phyloP scores from a whole-genome alignment of 2,113 vertebrate genomes.

The Hemiscyllium ocellatum region DNA sequence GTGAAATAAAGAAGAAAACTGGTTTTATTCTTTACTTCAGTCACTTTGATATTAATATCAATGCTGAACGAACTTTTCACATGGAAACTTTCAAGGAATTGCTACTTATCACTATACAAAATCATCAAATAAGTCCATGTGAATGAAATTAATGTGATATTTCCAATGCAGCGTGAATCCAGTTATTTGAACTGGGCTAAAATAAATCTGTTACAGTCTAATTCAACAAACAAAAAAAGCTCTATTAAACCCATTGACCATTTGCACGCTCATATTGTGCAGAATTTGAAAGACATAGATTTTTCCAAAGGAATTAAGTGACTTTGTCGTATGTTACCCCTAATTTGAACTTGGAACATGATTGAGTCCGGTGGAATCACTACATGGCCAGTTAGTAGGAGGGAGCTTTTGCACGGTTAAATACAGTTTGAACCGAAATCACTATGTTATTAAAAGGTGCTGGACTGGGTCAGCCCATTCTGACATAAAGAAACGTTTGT shows the following conservation, averaged over 20 bases:
- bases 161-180: not conserved
- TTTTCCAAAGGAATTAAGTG: not conserved
- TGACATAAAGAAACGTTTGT: too few relatives aligned
- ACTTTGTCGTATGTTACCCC: not conserved
- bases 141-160: not conserved
- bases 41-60: not conserved
- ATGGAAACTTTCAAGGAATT: not conserved
- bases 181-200: not conserved
- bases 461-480: too few relatives aligned
- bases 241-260: not conserved
- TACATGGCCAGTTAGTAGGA: not conserved
- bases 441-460: too few relatives aligned
- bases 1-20: too few relatives aligned
- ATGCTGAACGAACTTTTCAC: not conserved
- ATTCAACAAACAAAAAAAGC: not conserved
- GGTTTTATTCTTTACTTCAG: not conserved
- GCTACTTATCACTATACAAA: not conserved
- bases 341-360: not conserved
- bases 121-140: not conserved
- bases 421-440: too few relatives aligned
- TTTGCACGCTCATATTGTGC: not conserved
- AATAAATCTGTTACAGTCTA: not conserved
- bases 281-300: not conserved
- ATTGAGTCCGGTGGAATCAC: not conserved
- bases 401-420: not conserved